Conservation (phyloP, 2,113 vertebrate species). For the Mesocricetus auratus region DNA sequence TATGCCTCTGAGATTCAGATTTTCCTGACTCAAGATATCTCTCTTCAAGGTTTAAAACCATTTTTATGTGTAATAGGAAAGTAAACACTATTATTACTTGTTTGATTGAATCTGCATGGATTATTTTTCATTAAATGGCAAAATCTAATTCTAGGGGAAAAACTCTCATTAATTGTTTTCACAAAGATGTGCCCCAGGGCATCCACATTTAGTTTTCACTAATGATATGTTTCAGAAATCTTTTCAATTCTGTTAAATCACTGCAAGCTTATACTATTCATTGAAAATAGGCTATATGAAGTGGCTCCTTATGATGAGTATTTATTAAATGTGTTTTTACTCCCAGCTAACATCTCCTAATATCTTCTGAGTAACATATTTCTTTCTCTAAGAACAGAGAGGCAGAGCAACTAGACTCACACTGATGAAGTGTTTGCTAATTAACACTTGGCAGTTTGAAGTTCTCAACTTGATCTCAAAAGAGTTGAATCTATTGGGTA, state of each 20-base stretch:
- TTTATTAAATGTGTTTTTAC: slow-evolving; percentile 59
- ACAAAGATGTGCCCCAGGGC: slow-evolving; percentile 60
- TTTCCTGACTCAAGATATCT: slow-evolving; percentile 70
- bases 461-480: background rate
- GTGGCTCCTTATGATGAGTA: slow-evolving; percentile 4
- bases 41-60: slow-evolving; percentile 41
- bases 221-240: slow-evolving; percentile 62
- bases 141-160: slow-evolving; percentile 68
- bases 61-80: slow-evolving; percentile 68
- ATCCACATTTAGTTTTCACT: slow-evolving; percentile 57
- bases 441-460: background rate
- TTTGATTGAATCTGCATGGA: slow-evolving; percentile 69
- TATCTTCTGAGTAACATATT: background rate
- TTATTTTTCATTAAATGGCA: slow-evolving; percentile 76
- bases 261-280: slow-evolving; percentile 45
- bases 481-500: background rate
- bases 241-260: slow-evolving; percentile 50
- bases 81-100: slow-evolving; percentile 68
- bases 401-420: background rate
- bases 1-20: slow-evolving; percentile 37
- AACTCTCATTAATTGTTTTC: slow-evolving; percentile 72
- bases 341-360: background rate
- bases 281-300: slow-evolving; percentile 57
- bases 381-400: slow-evolving; percentile 18
- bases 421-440: background rate